Base-by-base conservation (phyloP, 2,888 invertebrate genomes). In the Acanthosepion pharaonis region DNA sequence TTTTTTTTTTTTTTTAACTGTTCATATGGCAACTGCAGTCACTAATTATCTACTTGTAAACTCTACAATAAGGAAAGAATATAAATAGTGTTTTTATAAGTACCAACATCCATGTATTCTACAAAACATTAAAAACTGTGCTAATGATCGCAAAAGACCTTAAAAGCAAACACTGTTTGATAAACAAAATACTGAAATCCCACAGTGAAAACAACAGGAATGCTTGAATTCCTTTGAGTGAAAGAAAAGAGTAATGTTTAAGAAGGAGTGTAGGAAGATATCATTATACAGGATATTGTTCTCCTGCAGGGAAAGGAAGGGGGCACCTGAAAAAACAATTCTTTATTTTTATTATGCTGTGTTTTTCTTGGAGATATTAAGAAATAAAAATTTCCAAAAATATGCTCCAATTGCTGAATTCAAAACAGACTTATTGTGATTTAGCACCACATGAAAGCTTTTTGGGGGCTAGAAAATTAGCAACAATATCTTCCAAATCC, bases 321-420 rank as follows among this genome's bases (percentile, higher is more conserved):
- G 33, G 78, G 33, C n/a, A 78, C n/a, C 78, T 78, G 78, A 78
- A 78, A 78, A 78, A 78, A 78, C 78, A 78, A 78, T 78, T 78
- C 33, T 23, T n/a, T 78, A 25, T 9, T n/a, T 59, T 59, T 59
- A 59, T 59, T 59, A 59, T 59, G 23, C 78, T 78, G 33, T 78
- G 9, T n/a, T 33, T 11, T 11, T 78, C 15, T 33, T 25, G 6
- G 78, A 78, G n/a, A 33, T 4, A 15, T 78, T 78, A n/a, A 33
- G n/a, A 18, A n/a, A 78, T 33, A 9, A 15, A 33, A n/a, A 33
- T n/a, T 33, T 33, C 11, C 5, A n/a, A 33, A 78, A 78, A 78
- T 25, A 59, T 59, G 23, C 59, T 59, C 59, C 59, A 59, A 78
- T 78, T n/a, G n/a, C n/a, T 78, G 78, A 78, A 78, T 33, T 33